Evolutionary conservation across 2,797 vertebrate genomes (phyloP).

Genomic region (Rhyacichthys aspro): DNA sequence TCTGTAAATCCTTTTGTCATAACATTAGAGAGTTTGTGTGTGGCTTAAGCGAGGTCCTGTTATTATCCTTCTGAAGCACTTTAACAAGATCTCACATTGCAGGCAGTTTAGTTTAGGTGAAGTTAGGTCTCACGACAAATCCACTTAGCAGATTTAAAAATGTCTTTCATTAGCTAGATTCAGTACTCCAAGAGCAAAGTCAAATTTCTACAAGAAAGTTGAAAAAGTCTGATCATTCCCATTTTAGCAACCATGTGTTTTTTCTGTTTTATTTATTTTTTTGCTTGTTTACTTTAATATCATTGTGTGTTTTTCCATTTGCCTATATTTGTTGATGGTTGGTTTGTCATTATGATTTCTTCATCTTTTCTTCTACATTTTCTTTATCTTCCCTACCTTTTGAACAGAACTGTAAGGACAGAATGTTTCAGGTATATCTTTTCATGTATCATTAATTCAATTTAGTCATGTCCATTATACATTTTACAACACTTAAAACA

Average conservation of each 20-base stretch:
- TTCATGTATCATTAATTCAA: constrained; percentile 31
- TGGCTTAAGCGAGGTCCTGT: constrained; percentile 46
- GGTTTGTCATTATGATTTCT: constrained; percentile 56
- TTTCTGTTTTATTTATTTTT: constrained; percentile 62
- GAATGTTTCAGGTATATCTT: constrained; percentile 89
- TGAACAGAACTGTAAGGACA: constrained; percentile 87
- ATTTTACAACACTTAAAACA: too few species aligned
- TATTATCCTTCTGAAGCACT: constrained; percentile 49
- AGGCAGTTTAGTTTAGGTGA: constrained; percentile 27
- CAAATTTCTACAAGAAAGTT: too few species aligned
- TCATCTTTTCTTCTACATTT: constrained; percentile 31
- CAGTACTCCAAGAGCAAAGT: too few species aligned
- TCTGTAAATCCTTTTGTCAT: constrained; percentile 52
- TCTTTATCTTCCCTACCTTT: constrained; percentile 26
- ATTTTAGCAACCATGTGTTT: background rate
- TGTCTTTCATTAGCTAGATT: too few species aligned
- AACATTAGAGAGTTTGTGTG: constrained; percentile 16
- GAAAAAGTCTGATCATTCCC: too few species aligned
- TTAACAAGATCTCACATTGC: constrained; percentile 42
- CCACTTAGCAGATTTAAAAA: too few species aligned
- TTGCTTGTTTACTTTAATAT: constrained; percentile 37
- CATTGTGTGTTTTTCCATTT: constrained; percentile 1
- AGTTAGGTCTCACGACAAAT: background rate
- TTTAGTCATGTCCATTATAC: constrained; percentile 5
- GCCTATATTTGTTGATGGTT: constrained; percentile 57